These are phyloP conservation scores for Holacanthella duospinosa DNA, from an alignment of 2,888 invertebrate species.

Conservation along the genomic window DNA sequence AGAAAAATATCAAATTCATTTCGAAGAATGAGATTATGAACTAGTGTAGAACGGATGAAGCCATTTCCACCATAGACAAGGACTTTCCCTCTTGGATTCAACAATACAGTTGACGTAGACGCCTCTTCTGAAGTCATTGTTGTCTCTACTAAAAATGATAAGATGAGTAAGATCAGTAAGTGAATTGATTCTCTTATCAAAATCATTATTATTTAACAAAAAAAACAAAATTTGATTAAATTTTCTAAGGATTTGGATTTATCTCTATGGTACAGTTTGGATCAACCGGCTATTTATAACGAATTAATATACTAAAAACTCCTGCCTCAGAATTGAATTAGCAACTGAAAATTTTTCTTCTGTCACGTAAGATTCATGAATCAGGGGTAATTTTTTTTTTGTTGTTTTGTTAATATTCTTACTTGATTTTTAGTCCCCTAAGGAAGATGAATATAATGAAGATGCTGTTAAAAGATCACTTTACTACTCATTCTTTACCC, in stretches of 20 bases:
- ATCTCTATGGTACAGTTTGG: background rate
- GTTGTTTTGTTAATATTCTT: too few species aligned
- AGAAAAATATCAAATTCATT: constrained; percentile 40
- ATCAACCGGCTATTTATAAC: too few species aligned
- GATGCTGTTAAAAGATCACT: too few species aligned
- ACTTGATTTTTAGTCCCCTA: too few species aligned
- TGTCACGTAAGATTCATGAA: too few species aligned
- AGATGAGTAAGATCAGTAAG: background rate
- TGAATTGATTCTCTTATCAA: too few species aligned
- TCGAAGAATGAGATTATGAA: constrained; percentile 39
- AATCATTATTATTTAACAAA: background rate
- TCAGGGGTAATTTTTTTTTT: too few species aligned
- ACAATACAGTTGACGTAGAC: background rate
- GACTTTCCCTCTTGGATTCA: constrained; percentile 15
- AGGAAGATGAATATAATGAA: too few species aligned
- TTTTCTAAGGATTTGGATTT: background rate
- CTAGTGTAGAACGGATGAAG: constrained; percentile 43
- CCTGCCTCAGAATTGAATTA: too few species aligned
- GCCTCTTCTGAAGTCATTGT: background rate
- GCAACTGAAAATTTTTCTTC: too few species aligned
- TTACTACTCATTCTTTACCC: too few species aligned
- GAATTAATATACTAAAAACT: too few species aligned
- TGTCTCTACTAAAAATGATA: constrained; percentile 1
- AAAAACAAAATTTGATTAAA: background rate
- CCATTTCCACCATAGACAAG: constrained; percentile 45